phyloP scores from a whole-genome alignment of 2,888 invertebrate genomes.

The Melieria crassipennis region DNA sequence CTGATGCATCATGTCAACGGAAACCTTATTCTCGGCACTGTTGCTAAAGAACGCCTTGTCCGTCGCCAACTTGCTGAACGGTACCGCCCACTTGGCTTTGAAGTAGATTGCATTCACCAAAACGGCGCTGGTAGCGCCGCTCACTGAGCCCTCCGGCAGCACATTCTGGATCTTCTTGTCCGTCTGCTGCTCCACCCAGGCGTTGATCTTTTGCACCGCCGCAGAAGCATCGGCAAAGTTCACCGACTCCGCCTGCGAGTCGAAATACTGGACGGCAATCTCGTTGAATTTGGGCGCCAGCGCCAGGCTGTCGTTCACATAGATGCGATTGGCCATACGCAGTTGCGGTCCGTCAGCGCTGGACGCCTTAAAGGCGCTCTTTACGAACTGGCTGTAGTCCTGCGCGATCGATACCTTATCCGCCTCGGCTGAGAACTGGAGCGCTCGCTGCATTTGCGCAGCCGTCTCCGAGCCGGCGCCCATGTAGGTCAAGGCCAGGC shows the following conservation, averaged over 20 bases:
- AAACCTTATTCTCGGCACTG: conserved; percentile 64
- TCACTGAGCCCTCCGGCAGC: conserved; percentile 70
- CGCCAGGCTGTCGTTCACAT: conserved; percentile 69
- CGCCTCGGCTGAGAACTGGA: conserved; percentile 46
- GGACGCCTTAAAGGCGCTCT: too few relatives aligned
- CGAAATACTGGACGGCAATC: conserved; percentile 72
- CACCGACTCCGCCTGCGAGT: conserved; percentile 72
- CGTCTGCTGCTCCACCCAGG: conserved; percentile 83
- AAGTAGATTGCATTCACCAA: conserved; percentile 89
- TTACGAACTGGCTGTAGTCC: conserved; percentile 48
- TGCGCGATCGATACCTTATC: conserved; percentile 49
- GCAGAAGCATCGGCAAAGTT: conserved; percentile 70
- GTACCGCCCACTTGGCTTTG: conserved; percentile 79
- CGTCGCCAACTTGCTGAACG: conserved; percentile 73
- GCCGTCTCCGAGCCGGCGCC: conserved; percentile 71
- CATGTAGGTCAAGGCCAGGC: conserved; percentile 76
- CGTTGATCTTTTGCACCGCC: conserved; percentile 73
- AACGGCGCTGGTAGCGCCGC: conserved; percentile 72
- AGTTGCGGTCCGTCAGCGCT: conserved; percentile 43
- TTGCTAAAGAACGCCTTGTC: conserved; percentile 73
- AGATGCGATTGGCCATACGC: conserved; percentile 79
- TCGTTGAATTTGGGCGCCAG: conserved; percentile 70
- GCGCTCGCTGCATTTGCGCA: conserved; percentile 49
- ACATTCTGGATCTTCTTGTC: conserved; percentile 83
- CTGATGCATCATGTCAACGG: conserved; percentile 78